Conservation (phyloP, 1,140 invertebrate species). For the Eurosta solidaginis region DNA sequence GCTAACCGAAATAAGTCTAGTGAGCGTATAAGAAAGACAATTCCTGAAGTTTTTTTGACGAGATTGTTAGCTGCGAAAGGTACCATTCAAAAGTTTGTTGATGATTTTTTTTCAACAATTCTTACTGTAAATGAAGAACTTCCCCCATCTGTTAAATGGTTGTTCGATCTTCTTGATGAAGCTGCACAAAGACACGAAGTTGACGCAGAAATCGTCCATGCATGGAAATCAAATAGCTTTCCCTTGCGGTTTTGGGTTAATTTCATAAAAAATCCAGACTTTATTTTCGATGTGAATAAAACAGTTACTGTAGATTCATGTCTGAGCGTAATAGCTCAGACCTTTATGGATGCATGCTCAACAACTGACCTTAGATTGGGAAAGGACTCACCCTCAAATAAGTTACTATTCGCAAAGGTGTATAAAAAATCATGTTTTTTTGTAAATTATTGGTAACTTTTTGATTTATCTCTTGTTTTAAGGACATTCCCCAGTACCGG, state of each 20-base stretch:
- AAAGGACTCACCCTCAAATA: conserved; percentile 94
- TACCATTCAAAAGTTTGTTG: conserved; percentile 94
- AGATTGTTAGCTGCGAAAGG: conserved; percentile 92
- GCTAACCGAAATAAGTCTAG: conserved; percentile 40
- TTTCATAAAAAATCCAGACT: conserved; percentile 96
- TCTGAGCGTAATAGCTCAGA: conserved; percentile 92
- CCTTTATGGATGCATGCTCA: conserved; percentile 94
- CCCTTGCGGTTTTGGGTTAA: conserved; percentile 97
- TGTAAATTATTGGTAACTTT: neutral
- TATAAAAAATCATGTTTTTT: conserved; percentile 26
- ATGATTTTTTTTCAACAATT: conserved; percentile 91
- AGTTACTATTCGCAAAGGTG: conserved; percentile 88
- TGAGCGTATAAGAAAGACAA: conserved; percentile 86
- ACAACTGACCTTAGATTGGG: conserved; percentile 85
- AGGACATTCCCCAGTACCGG: conserved; percentile 88
- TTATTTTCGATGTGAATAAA: conserved; percentile 95
- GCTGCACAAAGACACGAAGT: conserved; percentile 82
- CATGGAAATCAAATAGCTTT: conserved; percentile 96
- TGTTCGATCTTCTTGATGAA: conserved; percentile 93
- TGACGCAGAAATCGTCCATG: conserved; percentile 89
- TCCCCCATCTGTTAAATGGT: conserved; percentile 91
- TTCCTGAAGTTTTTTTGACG: conserved; percentile 94
- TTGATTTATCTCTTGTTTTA: conserved; percentile 60
- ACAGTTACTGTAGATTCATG: conserved; percentile 89
- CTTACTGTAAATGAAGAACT: conserved; percentile 85